Conservation (phyloP, 2,888 invertebrate species). For the Chaetogeoica ovagalla region DNA sequence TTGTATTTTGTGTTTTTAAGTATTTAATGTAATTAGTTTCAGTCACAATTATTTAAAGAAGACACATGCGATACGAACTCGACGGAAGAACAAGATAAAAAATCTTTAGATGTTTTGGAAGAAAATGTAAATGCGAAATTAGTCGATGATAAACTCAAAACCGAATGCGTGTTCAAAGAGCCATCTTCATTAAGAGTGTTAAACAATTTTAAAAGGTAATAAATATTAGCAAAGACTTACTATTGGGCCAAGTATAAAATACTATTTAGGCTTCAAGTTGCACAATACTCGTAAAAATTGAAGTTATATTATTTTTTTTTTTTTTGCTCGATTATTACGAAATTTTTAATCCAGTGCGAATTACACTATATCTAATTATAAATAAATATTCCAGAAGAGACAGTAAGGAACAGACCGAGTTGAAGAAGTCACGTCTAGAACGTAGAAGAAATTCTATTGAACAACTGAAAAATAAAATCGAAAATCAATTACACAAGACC, state of each 20-base stretch:
- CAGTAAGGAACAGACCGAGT: not conserved
- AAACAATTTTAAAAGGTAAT: not conserved
- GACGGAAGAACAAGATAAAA: not conserved
- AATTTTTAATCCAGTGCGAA: too few species aligned
- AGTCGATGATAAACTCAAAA: not conserved
- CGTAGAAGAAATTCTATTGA: not conserved
- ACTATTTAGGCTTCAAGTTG: too few species aligned
- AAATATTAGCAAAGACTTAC: not conserved
- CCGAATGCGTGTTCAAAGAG: not conserved
- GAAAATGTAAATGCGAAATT: not conserved
- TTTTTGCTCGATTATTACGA: too few species aligned
- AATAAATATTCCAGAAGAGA: not conserved
- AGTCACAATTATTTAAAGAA: not conserved
- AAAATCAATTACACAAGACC: not conserved
- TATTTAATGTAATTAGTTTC: not conserved
- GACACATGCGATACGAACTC: not conserved
- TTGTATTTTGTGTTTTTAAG: not conserved
- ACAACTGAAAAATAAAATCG: not conserved
- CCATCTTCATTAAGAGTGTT: not conserved
- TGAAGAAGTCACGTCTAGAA: not conserved
- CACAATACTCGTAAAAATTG: too few species aligned
- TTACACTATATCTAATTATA: not conserved
- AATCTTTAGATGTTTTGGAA: not conserved
- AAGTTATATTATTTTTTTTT: too few species aligned
- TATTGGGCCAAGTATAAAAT: too few species aligned